Evolutionary conservation across 2,888 invertebrate species (phyloP).

Genomic region (Orchesellides sinensis): DNA sequence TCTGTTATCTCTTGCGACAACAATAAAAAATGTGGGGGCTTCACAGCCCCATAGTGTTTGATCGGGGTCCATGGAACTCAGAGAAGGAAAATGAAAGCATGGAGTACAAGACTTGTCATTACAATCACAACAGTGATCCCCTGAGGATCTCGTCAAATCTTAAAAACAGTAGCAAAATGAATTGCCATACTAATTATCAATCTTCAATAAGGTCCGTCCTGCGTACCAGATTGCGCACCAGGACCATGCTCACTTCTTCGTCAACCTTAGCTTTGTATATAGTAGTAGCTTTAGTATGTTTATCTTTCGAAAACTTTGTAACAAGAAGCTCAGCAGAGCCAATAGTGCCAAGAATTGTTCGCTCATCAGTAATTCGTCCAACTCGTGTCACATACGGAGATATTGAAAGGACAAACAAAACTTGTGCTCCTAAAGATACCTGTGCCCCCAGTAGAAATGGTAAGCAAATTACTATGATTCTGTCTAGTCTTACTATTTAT

Average conservation of each 20-base stretch:
- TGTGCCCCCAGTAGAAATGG: conserved; percentile 73
- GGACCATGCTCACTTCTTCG: conserved; percentile 29
- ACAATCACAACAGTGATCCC: conserved; percentile 44
- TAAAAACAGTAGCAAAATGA: conserved; percentile 48
- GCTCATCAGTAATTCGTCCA: conserved; percentile 68
- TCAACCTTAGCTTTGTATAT: conserved; percentile 43
- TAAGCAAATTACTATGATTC: conserved; percentile 24
- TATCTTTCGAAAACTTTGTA: conserved; percentile 53
- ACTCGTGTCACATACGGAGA: conserved; percentile 74
- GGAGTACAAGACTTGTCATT: conserved; percentile 41
- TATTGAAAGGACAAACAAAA: conserved; percentile 73
- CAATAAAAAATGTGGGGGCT: conserved; percentile 69
- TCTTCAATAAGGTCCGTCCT: background rate
- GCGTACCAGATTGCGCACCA: conserved; percentile 15
- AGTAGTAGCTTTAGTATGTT: conserved; percentile 60
- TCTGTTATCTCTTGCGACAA: conserved; percentile 33
- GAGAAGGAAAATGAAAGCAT: conserved; percentile 51
- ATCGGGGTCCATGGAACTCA: conserved; percentile 58
- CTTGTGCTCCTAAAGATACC: conserved; percentile 73
- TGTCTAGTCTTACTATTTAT: background rate
- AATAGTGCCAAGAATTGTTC: conserved; percentile 69
- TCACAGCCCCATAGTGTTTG: conserved; percentile 60
- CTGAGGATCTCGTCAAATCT: conserved; percentile 50
- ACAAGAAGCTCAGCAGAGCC: conserved; percentile 66
- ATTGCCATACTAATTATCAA: conserved; percentile 39